Evolutionary conservation across 1,140 invertebrate species (phyloP).

Genomic region (Cephus cinctus): DNA sequence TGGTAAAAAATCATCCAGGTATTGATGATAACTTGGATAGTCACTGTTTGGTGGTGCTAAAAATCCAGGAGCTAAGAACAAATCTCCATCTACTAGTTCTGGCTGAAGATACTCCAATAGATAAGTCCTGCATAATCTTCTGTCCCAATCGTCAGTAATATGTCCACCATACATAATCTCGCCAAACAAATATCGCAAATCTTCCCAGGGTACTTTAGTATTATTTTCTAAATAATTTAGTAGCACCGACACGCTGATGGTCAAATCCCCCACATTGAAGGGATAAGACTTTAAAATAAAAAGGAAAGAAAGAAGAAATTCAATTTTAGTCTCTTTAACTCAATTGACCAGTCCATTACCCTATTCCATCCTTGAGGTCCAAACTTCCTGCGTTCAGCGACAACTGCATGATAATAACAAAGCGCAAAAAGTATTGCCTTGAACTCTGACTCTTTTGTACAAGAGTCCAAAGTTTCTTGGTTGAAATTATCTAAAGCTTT

Average conservation of each 20-base stretch:
- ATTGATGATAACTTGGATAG: conserved; percentile 83
- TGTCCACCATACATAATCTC: conserved; percentile 98
- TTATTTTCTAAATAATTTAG: conserved; percentile 93
- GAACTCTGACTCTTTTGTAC: conserved; percentile 91
- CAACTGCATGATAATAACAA: conserved; percentile 95
- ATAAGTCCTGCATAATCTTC: conserved; percentile 84
- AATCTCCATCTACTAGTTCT: conserved; percentile 83
- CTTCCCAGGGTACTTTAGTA: conserved; percentile 86
- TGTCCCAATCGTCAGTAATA: conserved; percentile 95
- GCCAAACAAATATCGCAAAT: conserved; percentile 89
- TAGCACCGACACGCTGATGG: conserved; percentile 88
- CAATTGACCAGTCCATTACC: conserved; percentile 44
- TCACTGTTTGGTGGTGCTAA: conserved; percentile 82
- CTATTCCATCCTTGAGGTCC: conserved; percentile 94
- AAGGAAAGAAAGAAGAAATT: not conserved
- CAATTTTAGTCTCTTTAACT: conserved; percentile 2
- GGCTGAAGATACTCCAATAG: conserved; percentile 84
- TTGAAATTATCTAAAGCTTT: conserved; percentile 93
- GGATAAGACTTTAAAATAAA: conserved; percentile 57
- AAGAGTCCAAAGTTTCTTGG: conserved; percentile 91
- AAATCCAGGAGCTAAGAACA: conserved; percentile 80
- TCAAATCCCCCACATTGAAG: conserved; percentile 84
- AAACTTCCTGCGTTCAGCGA: conserved; percentile 90
- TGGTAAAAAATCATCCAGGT: conserved; percentile 86
- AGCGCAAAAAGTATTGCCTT: conserved; percentile 89